Evolutionary conservation across 2,888 invertebrate species (phyloP).

Genomic region (Lamellibrachia satsuma): DNA sequence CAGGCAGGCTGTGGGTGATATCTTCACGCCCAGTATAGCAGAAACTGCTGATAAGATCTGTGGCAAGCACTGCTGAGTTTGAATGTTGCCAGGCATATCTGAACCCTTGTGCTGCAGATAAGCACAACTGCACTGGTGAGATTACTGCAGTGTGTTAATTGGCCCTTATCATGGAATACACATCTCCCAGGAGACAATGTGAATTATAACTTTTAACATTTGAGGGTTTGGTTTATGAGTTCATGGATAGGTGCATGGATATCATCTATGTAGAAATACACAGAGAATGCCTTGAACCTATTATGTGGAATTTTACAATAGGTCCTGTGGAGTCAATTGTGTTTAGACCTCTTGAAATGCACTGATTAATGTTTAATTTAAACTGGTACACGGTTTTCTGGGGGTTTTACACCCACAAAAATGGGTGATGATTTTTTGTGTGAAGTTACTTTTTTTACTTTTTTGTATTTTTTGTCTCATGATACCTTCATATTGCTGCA

Average conservation of each 20-base stretch:
- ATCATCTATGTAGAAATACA: background rate
- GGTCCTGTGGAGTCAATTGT: background rate
- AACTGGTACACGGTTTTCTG: background rate
- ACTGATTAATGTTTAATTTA: background rate
- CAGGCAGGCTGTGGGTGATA: background rate
- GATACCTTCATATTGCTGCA: no score
- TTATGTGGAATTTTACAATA: background rate
- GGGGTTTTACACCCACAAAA: no score
- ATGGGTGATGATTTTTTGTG: no score
- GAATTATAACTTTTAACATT: background rate
- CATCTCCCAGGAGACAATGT: background rate
- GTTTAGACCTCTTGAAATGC: background rate
- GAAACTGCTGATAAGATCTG: conserved; percentile 13
- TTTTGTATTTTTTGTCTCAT: no score
- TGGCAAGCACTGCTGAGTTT: background rate
- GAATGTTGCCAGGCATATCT: background rate
- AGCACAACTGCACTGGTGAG: background rate
- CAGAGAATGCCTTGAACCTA: background rate
- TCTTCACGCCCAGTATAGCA: conserved; percentile 17
- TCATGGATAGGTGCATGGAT: background rate
- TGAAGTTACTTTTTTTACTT: no score
- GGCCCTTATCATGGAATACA: background rate
- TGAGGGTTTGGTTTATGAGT: background rate
- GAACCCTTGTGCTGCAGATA: conserved; percentile 17
- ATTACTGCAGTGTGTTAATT: background rate